Evolutionary conservation across 1,140 invertebrate genomes (phyloP), one percentile per base, ranked within the genome.

Genomic region (Muscidifurax raptorellus): DNA sequence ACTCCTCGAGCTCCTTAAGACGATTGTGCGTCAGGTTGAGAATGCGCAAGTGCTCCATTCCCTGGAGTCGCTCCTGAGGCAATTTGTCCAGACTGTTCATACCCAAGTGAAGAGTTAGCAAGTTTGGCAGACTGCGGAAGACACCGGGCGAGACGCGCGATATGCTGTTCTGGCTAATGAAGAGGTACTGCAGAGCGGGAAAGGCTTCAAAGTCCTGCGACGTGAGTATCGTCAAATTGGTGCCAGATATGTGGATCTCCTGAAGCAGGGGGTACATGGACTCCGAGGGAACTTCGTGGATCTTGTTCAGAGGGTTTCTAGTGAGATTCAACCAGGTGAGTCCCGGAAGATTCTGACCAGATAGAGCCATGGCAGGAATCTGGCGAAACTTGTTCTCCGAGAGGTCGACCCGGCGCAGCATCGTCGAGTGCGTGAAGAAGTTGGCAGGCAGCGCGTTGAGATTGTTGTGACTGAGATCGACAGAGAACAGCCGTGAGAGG

Each of bases 151-250:
- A 98, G 77, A 98, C 94, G 85, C 96, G 94, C 6, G 95, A 95
- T 36, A 98, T 97, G 85, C 95, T 94, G 90, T 98, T 98, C 85
- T 95, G 93, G 2, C 94, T 93, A 59, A 98, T 90, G 86, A 95
- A 96, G 25, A 98, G 93, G 87, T 96, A 95, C 87, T 96, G 94
- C 13, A 98, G 92, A 0, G 95, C 95, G 4, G 96, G 96, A 88
- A 98, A 98, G n/a, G 96, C 95, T 88, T 97, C 96, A 89, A 98
- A 98, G 88, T 98, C 97, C 88, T 96, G 96, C 69, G 96, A 97
- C 0, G 97, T 97, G 6, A 98, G 94, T 76, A 98, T 96, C 2
- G 95, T 97, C 18, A 98, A 92, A 90, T 98, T 98, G 0, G 97
- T 98, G 28, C 95, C 94, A 71, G 95, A 96, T 80, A 98, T 96